Percentiles rank a stretch among this genome's conserved stretches.
Evolutionary conservation across 2,113 vertebrate species (phyloP).

Genomic region (Caracal caracal): DNA sequence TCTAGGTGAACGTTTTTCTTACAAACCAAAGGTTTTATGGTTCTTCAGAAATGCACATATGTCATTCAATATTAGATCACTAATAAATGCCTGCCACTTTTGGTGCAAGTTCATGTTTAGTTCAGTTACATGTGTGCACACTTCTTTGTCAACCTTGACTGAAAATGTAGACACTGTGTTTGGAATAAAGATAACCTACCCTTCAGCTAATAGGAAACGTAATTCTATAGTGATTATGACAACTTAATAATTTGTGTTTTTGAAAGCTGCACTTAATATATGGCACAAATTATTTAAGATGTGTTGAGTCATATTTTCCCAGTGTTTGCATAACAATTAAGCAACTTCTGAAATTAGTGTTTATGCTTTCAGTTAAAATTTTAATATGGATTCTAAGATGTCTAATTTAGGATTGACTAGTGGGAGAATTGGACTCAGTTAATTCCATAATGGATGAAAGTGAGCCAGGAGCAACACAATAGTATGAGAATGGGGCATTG

Average conservation of each 20-base stretch:
- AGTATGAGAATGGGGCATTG: background rate
- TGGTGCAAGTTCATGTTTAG: background rate
- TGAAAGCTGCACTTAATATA: slow-evolving; percentile 57
- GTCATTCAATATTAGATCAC: background rate
- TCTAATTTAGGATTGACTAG: slow-evolving; percentile 16
- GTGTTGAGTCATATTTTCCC: slow-evolving; percentile 55
- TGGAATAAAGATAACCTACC: background rate
- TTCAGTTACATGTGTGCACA: background rate
- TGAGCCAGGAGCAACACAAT: background rate
- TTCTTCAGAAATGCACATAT: background rate
- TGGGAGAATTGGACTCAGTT: background rate
- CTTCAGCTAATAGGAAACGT: slow-evolving; percentile 36
- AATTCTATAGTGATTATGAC: slow-evolving; percentile 28
- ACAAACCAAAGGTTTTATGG: background rate
- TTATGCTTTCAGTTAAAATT: slow-evolving; percentile 52
- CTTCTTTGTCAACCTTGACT: background rate
- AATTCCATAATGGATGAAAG: background rate
- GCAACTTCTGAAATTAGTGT: slow-evolving; percentile 34
- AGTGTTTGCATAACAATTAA: slow-evolving; percentile 54
- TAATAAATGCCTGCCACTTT: background rate
- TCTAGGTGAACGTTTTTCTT: background rate
- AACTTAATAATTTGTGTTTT: slow-evolving; percentile 50
- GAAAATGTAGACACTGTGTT: background rate
- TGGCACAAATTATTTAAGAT: slow-evolving; percentile 57
- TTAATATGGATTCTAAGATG: slow-evolving; percentile 50